Percentiles rank a stretch among this genome's conserved stretches.
phyloP scores from a whole-genome alignment of 2,888 invertebrate genomes.

The Siphonodentalium dalli region DNA sequence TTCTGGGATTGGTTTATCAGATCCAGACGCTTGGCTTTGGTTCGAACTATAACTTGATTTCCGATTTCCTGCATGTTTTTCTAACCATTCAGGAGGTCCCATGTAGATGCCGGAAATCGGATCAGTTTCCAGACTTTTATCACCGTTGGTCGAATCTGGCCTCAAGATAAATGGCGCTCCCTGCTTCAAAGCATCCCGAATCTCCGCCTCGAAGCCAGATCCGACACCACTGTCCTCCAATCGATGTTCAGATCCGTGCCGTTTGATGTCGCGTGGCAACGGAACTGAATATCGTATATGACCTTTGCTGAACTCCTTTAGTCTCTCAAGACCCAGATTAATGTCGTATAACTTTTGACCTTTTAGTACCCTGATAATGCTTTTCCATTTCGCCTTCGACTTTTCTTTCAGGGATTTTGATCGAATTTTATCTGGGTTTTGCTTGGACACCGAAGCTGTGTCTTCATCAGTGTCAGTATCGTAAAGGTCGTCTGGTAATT shows the following conservation, averaged over 20 bases:
- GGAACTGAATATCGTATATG: constrained; percentile 26
- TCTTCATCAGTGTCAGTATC: no score
- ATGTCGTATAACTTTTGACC: constrained; percentile 50
- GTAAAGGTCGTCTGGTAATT: constrained; percentile 54
- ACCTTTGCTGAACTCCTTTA: constrained; percentile 35
- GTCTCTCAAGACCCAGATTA: constrained; percentile 42
- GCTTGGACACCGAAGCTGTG: no score
- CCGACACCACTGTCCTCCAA: constrained; percentile 47
- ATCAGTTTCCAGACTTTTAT: constrained; percentile 31
- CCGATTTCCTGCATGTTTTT: constrained; percentile 46
- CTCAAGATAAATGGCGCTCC: constrained; percentile 1
- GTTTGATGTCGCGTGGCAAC: no score
- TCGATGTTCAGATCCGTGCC: constrained; percentile 40
- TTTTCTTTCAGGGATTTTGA: constrained; percentile 40
- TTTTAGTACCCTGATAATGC: constrained; percentile 85
- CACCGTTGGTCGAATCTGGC: constrained; percentile 3
- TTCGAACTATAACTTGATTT: no score
- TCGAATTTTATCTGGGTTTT: constrained; percentile 30
- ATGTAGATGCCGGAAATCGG: constrained; percentile 57
- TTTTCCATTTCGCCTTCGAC: constrained; percentile 75
- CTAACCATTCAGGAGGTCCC: constrained; percentile 55
- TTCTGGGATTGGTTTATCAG: no score
- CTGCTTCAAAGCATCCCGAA: constrained; percentile 33
- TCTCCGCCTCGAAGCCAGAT: constrained; percentile 43
- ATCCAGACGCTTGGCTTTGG: no score